Evolutionary conservation across 2,113 vertebrate genomes (phyloP).

Genomic region (Brachirus orientalis): DNA sequence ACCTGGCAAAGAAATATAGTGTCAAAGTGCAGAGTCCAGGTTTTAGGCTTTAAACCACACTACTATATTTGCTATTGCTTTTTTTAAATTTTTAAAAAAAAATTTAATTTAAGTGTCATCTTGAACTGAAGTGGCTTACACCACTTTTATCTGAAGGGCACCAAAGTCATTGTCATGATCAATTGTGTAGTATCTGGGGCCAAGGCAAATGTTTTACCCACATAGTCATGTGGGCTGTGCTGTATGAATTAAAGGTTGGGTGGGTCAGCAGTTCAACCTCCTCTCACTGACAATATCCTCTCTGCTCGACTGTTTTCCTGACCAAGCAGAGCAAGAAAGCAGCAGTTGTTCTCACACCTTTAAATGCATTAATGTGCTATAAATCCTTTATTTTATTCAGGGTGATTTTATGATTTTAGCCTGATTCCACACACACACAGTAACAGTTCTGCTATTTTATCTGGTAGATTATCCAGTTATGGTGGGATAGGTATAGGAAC

Average conservation of each 20-base stretch:
- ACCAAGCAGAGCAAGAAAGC: too few species aligned
- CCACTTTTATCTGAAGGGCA: background rate
- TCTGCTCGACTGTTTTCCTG: background rate
- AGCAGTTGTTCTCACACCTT: too few species aligned
- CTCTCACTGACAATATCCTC: background rate
- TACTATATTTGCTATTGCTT: too few species aligned
- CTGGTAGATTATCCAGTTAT: too few species aligned
- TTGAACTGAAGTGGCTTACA: background rate
- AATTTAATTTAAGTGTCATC: background rate
- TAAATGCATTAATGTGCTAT: too few species aligned
- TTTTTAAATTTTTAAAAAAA: background rate
- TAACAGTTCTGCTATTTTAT: too few species aligned
- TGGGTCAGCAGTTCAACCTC: background rate
- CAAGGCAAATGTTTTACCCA: background rate
- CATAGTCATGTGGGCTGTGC: background rate
- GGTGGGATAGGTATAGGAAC: too few species aligned
- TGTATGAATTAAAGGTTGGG: background rate
- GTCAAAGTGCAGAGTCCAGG: background rate
- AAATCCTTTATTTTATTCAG: too few species aligned
- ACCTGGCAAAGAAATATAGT: background rate
- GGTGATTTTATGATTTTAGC: too few species aligned
- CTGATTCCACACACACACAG: too few species aligned
- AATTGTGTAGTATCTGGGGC: background rate
- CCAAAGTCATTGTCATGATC: background rate
- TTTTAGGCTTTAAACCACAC: background rate